These are phyloP conservation scores for Amiota minor DNA, from an alignment of 2,888 invertebrate species.

Conservation along the genomic window DNA sequence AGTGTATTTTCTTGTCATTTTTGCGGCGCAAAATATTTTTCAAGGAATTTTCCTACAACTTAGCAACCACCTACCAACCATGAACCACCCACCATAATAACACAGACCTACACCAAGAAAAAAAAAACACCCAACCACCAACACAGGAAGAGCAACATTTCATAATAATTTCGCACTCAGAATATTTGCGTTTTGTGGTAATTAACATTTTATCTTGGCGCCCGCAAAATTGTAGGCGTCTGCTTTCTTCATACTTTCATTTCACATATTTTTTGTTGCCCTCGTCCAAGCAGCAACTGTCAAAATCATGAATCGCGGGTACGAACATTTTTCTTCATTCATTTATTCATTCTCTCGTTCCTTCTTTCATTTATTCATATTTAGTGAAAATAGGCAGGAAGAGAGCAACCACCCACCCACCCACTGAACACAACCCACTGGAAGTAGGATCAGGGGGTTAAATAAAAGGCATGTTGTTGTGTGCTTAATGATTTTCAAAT, in stretches of 20 bases:
- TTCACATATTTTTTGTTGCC: background rate
- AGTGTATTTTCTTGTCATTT: constrained; percentile 32
- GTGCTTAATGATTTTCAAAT: constrained; percentile 33
- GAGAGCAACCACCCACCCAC: no score
- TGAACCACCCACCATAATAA: background rate
- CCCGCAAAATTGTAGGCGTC: constrained; percentile 20
- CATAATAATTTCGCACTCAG: constrained; percentile 28
- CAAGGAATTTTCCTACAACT: constrained; percentile 4
- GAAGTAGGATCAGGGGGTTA: background rate
- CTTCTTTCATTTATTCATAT: no score
- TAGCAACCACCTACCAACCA: background rate
- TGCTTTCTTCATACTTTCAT: no score
- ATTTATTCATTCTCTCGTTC: no score
- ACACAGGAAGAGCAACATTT: background rate
- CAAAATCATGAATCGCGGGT: constrained; percentile 24
- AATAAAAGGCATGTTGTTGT: background rate
- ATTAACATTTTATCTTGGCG: constrained; percentile 29
- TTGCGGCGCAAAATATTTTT: background rate
- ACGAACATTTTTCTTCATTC: constrained; percentile 5
- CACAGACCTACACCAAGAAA: background rate
- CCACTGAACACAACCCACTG: no score
- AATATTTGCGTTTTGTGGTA: constrained; percentile 30
- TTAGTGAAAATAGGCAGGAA: no score
- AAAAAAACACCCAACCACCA: background rate
- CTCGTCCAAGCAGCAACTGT: constrained; percentile 16